A percentile compares a stretch with the other conserved stretches of the same genome.
Conservation (phyloP, 2,888 invertebrate genomes). For the Pristionchus arcanus region DNA sequence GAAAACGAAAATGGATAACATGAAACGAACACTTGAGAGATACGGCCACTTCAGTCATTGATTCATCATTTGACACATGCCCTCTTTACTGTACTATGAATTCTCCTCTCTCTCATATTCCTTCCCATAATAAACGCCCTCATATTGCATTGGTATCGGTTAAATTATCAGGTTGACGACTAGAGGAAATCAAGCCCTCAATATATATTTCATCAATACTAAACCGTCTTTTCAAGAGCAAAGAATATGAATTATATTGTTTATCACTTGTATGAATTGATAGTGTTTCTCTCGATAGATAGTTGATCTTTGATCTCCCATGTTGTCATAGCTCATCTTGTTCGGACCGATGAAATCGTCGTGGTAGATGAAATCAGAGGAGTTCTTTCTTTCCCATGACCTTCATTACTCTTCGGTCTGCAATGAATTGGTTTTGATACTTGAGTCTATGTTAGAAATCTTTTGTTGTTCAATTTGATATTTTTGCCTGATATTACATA, state of each 20-base stretch:
- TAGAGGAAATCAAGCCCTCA: too few species aligned
- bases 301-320: background rate
- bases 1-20: background rate
- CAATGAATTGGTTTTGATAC: background rate
- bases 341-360: background rate
- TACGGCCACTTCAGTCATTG: constrained; percentile 5
- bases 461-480: too few species aligned
- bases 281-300: background rate
- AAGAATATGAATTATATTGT: background rate
- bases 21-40: background rate
- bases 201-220: too few species aligned
- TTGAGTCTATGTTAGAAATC: background rate
- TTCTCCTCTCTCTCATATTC: too few species aligned
- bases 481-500: background rate
- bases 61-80: background rate
- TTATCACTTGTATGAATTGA: background rate
- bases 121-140: too few species aligned
- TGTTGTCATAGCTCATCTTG: background rate
- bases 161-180: background rate
- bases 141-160: too few species aligned
- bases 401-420: background rate
- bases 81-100: too few species aligned
- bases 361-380: background rate
- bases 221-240: too few species aligned
- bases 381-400: background rate